These are phyloP conservation scores for Rousettus leschenaultii DNA, from an alignment of 2,113 vertebrate genomes.

Conservation along the genomic window DNA sequence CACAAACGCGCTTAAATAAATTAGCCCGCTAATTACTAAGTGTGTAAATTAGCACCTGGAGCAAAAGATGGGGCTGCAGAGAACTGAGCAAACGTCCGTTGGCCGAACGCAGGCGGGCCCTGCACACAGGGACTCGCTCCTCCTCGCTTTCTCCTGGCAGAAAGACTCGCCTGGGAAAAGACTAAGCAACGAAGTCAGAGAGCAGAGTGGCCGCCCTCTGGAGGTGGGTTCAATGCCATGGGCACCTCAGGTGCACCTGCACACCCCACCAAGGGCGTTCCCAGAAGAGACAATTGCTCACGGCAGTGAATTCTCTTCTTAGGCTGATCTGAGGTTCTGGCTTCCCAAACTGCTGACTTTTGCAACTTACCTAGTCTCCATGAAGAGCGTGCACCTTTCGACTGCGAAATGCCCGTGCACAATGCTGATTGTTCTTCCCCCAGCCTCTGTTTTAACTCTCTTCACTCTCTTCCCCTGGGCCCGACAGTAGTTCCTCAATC, in stretches of 20 bases:
- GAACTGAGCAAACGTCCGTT: conserved; percentile 37
- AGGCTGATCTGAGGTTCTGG: neutral
- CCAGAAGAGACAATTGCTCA: neutral
- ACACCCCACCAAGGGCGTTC: neutral
- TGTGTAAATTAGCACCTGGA: conserved; percentile 73
- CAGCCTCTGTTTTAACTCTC: neutral
- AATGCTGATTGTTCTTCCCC: neutral
- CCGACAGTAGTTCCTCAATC: neutral
- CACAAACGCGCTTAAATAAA: conserved; percentile 69
- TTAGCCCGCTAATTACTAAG: conserved; percentile 74
- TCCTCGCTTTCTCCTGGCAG: conserved; percentile 31
- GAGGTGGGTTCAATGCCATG: neutral
- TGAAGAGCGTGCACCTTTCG: accelerated
- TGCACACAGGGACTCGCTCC: neutral
- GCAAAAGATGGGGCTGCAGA: conserved; percentile 55
- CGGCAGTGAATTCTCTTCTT: neutral
- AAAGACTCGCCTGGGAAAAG: neutral
- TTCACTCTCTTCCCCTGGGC: neutral
- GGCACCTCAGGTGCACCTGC: neutral
- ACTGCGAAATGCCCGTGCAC: neutral
- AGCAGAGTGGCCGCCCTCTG: neutral
- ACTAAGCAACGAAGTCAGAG: neutral
- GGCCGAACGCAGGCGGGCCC: neutral
- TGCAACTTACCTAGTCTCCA: neutral
- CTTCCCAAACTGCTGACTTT: neutral